Conservation (phyloP, 2,797 vertebrate genomes). For the Myotis planiceps region DNA sequence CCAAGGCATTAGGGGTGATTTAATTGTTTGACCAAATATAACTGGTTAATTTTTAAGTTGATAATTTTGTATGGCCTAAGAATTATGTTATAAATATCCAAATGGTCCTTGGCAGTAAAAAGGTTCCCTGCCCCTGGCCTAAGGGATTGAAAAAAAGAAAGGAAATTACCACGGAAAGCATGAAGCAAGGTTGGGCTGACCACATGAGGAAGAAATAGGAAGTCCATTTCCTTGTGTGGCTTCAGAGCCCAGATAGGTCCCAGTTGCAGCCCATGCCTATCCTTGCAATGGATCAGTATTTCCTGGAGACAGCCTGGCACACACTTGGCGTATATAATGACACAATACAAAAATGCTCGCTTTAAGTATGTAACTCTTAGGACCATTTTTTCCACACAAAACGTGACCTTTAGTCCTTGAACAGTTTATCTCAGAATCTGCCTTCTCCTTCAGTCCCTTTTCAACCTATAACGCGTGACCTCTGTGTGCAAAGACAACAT, state of each 20-base stretch:
- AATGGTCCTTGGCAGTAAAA: too few species aligned
- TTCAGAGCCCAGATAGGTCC: background rate
- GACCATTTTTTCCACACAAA: background rate
- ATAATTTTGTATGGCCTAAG: too few species aligned
- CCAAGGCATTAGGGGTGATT: too few species aligned
- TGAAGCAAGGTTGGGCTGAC: background rate
- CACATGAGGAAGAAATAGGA: background rate
- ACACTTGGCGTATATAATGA: background rate
- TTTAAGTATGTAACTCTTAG: background rate
- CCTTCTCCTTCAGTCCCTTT: background rate
- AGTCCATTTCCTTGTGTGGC: background rate
- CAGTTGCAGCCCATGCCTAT: rapidly evolving
- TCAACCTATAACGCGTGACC: background rate
- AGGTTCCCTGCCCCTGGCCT: background rate
- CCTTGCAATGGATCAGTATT: background rate
- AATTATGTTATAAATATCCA: too few species aligned
- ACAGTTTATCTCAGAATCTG: background rate
- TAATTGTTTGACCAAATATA: too few species aligned
- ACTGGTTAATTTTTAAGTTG: too few species aligned
- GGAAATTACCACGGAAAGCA: background rate
- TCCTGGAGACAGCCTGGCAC: background rate
- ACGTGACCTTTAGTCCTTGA: background rate
- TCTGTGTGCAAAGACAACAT: background rate
- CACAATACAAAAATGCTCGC: background rate
- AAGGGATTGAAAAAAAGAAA: background rate